Percentiles rank a stretch among this genome's conserved stretches.
Evolutionary conservation across 23 tunicate species (phyloP).

Genomic region (Corella eumyota): DNA sequence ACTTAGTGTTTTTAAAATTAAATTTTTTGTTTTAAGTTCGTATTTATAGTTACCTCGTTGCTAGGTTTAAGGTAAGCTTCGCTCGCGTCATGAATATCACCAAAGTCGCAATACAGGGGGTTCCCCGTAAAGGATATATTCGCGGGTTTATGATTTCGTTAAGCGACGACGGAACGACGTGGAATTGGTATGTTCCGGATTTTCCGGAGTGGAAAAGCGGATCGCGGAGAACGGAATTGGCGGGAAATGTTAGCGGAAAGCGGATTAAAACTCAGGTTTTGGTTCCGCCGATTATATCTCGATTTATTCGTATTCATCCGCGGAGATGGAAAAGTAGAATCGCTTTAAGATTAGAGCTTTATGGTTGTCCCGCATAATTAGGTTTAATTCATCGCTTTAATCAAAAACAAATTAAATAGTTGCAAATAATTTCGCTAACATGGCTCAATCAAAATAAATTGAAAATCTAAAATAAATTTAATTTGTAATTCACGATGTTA

Average conservation of each 20-base stretch:
- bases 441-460: too few species aligned
- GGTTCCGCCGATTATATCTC: slow-evolving; percentile 26
- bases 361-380: slow-evolving; percentile 41
- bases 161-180: slow-evolving; percentile 45
- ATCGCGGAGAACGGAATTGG: slow-evolving; percentile 19
- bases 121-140: slow-evolving; percentile 50
- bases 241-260: slow-evolving; percentile 23
- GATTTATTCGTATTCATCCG: slow-evolving; percentile 44
- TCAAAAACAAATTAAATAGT: too few species aligned
- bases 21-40: too few species aligned
- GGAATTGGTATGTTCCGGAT: slow-evolving; percentile 67
- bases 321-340: slow-evolving; percentile 56
- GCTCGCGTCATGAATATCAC: slow-evolving; percentile 33
- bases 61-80: too few species aligned
- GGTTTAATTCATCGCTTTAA: too few species aligned
- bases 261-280: slow-evolving; percentile 3
- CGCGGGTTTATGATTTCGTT: slow-evolving; percentile 64
- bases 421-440: too few species aligned
- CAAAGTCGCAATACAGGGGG: slow-evolving; percentile 52
- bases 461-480: too few species aligned
- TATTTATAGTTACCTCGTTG: too few species aligned
- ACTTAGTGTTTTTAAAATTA: too few species aligned
- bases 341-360: slow-evolving; percentile 40
- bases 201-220: slow-evolving; percentile 12
- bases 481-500: too few species aligned